These are phyloP conservation scores for Entelurus aequoreus DNA, from an alignment of 2,113 vertebrate species.

Conservation along the genomic window DNA sequence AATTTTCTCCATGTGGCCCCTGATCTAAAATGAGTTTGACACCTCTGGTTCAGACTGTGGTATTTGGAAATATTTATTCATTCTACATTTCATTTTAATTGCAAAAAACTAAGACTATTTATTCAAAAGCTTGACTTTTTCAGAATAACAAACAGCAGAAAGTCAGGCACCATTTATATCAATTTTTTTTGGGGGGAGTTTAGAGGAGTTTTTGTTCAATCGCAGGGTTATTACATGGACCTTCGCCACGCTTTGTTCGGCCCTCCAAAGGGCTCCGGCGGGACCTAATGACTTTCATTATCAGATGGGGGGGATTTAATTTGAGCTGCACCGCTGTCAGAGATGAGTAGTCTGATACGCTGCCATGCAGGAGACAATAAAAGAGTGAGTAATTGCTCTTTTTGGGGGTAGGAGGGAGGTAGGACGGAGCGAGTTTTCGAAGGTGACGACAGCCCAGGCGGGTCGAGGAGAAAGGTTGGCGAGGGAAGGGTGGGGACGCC, in stretches of 20 bases:
- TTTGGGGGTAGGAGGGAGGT: conserved; percentile 34
- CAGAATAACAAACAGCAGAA: not conserved
- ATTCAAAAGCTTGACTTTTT: not conserved
- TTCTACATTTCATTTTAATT: not conserved
- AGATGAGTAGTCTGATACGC: conserved; percentile 64
- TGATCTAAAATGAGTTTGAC: too few relatives aligned
- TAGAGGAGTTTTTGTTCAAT: conserved; percentile 24
- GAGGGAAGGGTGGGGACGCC: conserved; percentile 16
- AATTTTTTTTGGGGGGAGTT: conserved; percentile 16
- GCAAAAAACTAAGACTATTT: not conserved
- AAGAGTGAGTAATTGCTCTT: conserved; percentile 67
- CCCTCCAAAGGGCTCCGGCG: conserved; percentile 47
- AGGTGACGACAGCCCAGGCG: conserved; percentile 25
- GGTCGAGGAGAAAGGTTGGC: conserved; percentile 29
- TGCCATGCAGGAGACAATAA: conserved; percentile 60
- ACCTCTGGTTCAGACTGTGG: too few relatives aligned
- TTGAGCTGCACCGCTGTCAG: conserved; percentile 61
- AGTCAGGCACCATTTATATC: conserved; percentile 18
- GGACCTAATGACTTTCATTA: conserved; percentile 71
- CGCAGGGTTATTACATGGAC: conserved; percentile 50
- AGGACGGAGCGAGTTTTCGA: conserved; percentile 19
- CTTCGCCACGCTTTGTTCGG: conserved; percentile 57
- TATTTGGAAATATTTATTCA: not conserved
- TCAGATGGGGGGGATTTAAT: conserved; percentile 69
- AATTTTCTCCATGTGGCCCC: too few relatives aligned